Percentiles rank a stretch among this genome's conserved stretches.
Conservation (phyloP, 2,888 invertebrate species). For the Andrena bucephala region DNA sequence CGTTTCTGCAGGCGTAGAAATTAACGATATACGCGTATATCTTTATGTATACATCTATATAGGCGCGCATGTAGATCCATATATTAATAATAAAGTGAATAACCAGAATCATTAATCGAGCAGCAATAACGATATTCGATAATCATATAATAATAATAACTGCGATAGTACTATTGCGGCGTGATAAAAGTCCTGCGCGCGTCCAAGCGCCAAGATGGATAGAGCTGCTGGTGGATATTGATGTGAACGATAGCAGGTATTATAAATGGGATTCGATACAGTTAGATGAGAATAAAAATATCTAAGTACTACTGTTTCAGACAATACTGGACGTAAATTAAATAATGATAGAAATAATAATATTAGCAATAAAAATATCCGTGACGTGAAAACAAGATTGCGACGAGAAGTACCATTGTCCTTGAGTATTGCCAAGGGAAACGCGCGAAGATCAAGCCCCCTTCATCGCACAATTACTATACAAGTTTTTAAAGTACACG, state of each 20-base stretch:
- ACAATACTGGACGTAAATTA: conserved; percentile 83
- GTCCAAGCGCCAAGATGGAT: conserved; percentile 27
- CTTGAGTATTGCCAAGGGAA: conserved; percentile 65
- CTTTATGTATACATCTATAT: conserved; percentile 50
- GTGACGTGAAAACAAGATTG: conserved; percentile 52
- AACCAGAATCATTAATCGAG: conserved; percentile 67
- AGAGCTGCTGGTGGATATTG: conserved; percentile 50
- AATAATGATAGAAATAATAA: conserved; percentile 71
- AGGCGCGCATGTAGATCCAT: conserved; percentile 57
- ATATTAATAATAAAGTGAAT: conserved; percentile 69
- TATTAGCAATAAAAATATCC: conserved; percentile 58
- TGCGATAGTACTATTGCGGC: conserved; percentile 58
- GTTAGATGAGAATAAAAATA: conserved; percentile 56
- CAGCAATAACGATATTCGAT: conserved; percentile 62
- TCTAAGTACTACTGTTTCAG: conserved; percentile 61
- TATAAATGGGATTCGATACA: conserved; percentile 43
- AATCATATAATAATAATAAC: conserved; percentile 63
- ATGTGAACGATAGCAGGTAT: conserved; percentile 44
- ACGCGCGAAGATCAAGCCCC: conserved; percentile 33
- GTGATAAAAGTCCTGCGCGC: conserved; percentile 46
- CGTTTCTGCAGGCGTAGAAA: conserved; percentile 41
- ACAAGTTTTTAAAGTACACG: conserved; percentile 44
- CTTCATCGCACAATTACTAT: conserved; percentile 33
- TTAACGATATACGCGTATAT: conserved; percentile 72
- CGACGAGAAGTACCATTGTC: conserved; percentile 58